phyloP scores from a whole-genome alignment of 2,888 invertebrate genomes.

The Euplexia lucipara region DNA sequence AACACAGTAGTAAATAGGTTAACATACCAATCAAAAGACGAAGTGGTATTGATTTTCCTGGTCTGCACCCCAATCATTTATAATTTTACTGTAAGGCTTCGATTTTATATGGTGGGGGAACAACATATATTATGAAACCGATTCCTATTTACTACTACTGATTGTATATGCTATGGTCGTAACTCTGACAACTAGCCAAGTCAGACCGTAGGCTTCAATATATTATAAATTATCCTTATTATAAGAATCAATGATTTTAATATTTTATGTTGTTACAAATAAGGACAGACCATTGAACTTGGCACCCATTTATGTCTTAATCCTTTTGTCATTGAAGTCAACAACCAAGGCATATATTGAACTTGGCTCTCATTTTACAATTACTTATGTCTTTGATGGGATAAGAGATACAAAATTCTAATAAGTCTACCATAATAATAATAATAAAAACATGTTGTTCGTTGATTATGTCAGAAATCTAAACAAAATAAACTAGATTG shows the following conservation, averaged over 20 bases:
- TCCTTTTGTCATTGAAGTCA: too few species aligned
- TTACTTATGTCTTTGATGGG: not conserved
- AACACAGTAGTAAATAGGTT: constrained; percentile 25
- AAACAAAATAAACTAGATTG: constrained; percentile 8
- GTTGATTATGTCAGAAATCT: constrained; percentile 2
- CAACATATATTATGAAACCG: constrained; percentile 15
- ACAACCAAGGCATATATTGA: too few species aligned
- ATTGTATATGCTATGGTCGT: constrained; percentile 10
- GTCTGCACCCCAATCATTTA: constrained; percentile 41
- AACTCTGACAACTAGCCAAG: too few species aligned
- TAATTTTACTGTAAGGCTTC: constrained; percentile 32
- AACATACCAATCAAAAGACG: constrained; percentile 32
- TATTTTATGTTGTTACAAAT: too few species aligned
- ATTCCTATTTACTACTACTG: constrained; percentile 10
- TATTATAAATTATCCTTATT: too few species aligned
- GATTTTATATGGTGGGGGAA: constrained; percentile 13
- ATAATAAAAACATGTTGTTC: not conserved
- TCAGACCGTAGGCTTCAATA: too few species aligned
- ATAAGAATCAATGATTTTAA: too few species aligned
- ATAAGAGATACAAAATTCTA: not conserved
- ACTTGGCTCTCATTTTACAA: too few species aligned
- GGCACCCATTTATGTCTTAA: too few species aligned
- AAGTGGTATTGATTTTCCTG: constrained; percentile 47
- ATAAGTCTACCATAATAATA: constrained; percentile 1
- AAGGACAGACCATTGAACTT: too few species aligned